Evolutionary conservation across 2,113 vertebrate species (phyloP), one percentile per base, ranked within the genome.

Genomic region (Chloebia gouldiae): DNA sequence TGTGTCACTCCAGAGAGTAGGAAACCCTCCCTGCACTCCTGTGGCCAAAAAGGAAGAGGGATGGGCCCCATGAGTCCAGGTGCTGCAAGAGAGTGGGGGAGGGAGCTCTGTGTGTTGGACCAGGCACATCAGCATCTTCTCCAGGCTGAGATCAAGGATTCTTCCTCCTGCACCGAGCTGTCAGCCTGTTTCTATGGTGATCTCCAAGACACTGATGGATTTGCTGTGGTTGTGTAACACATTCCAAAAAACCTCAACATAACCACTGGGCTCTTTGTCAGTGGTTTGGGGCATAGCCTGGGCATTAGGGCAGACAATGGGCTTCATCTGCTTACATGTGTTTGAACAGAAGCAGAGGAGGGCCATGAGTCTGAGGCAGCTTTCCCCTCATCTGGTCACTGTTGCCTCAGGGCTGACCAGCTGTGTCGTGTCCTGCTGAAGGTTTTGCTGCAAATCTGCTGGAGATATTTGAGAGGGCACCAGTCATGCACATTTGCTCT

Each of bases 161-260:
- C 76, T 50, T 88, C 23, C 50, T 83, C 42, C 51, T 50, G 54
- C 59, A 14, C 30, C 5, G 19, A 54, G 54, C 33, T 75, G 47
- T 63, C 90, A 95, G 76, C 80, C 59, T 51, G 95, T 97, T 97
- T 93, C 96, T 88, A 97, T 92, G 92, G 96, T 70, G 92, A 96
- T 96, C 82, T 81, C 68, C 50, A 33, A 88, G 81, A 22, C 37
- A 65, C 75, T 73, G 90, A 88, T 80, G 63, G 79, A 80, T 93
- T 76, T 69, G 23, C 75, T 72, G 49, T 53, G 44, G 20, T 95
- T 96, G 37, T 40, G 30, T 42, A 95, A 94, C 44, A 25, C 4
- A 8, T 71, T 71, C 60, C 13, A 22, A 30, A 65, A 63, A 47
- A 22, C 33, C 31, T 33, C 56, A 20, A 0, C 11, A 8, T 8